Percentiles rank a stretch among this genome's conserved stretches.
Conservation (phyloP, 1,140 invertebrate genomes). For the Bathynomus jamesi region DNA sequence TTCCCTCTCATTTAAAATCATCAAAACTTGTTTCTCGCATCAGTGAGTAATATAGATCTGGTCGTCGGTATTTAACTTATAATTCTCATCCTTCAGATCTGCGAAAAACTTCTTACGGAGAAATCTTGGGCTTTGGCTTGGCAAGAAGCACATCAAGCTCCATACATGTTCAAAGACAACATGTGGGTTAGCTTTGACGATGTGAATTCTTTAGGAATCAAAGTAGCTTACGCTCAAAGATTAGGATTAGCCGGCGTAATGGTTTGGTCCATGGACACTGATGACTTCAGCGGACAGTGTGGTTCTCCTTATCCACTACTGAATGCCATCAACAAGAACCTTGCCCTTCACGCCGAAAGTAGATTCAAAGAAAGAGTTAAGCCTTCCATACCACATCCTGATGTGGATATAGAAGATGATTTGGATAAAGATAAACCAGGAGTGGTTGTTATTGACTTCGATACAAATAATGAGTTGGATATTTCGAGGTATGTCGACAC, state of each 20-base stretch:
- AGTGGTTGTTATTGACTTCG: neutral
- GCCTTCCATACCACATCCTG: neutral
- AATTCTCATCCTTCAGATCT: slow-evolving; percentile 38
- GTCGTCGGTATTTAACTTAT: no score
- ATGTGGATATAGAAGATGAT: no score
- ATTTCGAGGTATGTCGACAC: neutral
- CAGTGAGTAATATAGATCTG: no score
- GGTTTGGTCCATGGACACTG: slow-evolving; percentile 66
- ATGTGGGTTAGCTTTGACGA: slow-evolving; percentile 50
- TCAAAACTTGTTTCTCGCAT: no score
- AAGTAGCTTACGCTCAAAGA: slow-evolving; percentile 47
- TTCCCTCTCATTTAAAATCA: no score
- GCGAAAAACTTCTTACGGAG: slow-evolving; percentile 35
- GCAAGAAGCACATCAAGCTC: slow-evolving; percentile 44
- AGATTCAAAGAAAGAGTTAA: neutral
- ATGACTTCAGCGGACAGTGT: slow-evolving; percentile 58
- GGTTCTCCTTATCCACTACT: slow-evolving; percentile 35
- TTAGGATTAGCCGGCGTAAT: slow-evolving; percentile 55
- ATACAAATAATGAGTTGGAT: neutral
- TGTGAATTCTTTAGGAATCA: slow-evolving; percentile 29
- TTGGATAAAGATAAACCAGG: neutral
- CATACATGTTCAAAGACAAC: slow-evolving; percentile 44
- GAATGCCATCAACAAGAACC: neutral
- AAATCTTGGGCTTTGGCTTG: slow-evolving; percentile 41
- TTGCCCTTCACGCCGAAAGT: neutral